These are phyloP conservation scores for Mixornis gularis DNA, from an alignment of 2,113 vertebrate species.

Conservation along the genomic window DNA sequence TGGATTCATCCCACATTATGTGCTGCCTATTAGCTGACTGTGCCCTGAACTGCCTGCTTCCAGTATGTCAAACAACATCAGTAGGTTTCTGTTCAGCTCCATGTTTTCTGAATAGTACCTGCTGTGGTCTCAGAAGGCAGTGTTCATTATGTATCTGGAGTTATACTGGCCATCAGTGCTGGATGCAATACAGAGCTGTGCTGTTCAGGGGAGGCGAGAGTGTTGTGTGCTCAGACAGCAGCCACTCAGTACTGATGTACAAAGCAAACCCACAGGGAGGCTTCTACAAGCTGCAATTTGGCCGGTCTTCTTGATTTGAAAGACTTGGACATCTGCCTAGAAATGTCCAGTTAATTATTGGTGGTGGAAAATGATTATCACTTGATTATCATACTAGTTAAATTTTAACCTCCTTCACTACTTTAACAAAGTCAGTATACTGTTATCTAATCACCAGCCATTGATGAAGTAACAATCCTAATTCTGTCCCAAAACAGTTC, in stretches of 20 bases:
- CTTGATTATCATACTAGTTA: constrained; percentile 1
- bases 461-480: background rate
- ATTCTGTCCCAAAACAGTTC: background rate
- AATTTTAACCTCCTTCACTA: background rate
- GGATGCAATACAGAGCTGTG: background rate
- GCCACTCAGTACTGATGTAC: background rate
- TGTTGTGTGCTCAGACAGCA: background rate
- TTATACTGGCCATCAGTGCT: background rate
- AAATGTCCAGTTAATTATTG: constrained; percentile 12
- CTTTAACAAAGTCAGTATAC: background rate
- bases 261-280: background rate
- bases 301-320: background rate
- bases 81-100: background rate
- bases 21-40: background rate
- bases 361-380: background rate
- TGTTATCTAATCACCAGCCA: background rate
- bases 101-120: background rate
- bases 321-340: background rate
- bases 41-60: background rate
- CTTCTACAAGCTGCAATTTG: constrained; percentile 27
- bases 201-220: background rate
- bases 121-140: background rate
- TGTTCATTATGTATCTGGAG: background rate
- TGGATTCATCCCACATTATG: background rate
- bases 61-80: background rate